Percentiles rank a stretch among this genome's conserved stretches.
Conservation (phyloP, 2,888 invertebrate species). For the Liodrosophila aerea region DNA sequence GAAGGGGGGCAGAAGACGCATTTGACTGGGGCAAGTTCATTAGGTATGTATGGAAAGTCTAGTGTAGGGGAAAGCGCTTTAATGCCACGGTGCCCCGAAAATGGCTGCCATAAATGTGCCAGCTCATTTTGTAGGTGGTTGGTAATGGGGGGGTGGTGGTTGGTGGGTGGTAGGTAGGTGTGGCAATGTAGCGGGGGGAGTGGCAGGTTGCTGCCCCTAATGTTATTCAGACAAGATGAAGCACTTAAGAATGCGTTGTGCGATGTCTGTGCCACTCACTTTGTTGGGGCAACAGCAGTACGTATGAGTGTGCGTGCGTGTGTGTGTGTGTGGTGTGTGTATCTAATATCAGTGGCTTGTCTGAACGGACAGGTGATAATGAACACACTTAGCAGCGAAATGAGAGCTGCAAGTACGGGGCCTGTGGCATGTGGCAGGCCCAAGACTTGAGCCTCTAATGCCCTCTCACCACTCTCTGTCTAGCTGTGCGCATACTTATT, state of each 20-base stretch:
- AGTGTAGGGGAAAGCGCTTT: slow-evolving; percentile 36
- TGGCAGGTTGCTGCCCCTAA: slow-evolving; percentile 51
- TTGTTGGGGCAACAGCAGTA: too few relatives aligned
- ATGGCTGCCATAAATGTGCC: slow-evolving; percentile 75
- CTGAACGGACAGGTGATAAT: slow-evolving; percentile 69
- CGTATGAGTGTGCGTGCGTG: slow-evolving; percentile 1
- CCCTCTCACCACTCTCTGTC: not conserved
- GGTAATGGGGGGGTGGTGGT: not conserved
- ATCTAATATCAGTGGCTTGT: slow-evolving; percentile 34
- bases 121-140: slow-evolving; percentile 61
- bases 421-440: not conserved
- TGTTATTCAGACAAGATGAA: slow-evolving; percentile 77
- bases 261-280: slow-evolving; percentile 42
- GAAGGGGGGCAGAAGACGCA: slow-evolving; percentile 13
- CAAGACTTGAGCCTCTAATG: not conserved
- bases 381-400: slow-evolving; percentile 59
- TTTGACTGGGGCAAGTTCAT: slow-evolving; percentile 58
- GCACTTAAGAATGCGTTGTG: slow-evolving; percentile 73
- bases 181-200: not conserved
- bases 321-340: slow-evolving; percentile 16
- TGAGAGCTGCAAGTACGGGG: not conserved
- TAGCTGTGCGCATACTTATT: too few relatives aligned
- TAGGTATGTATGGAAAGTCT: slow-evolving; percentile 66
- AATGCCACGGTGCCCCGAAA: slow-evolving; percentile 60
- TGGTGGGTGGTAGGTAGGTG: slow-evolving; percentile 1